Percentiles rank a stretch among this genome's conserved stretches.
These are phyloP conservation scores for Mamestra configurata DNA, from an alignment of 1,140 invertebrate species.

Conservation along the genomic window DNA sequence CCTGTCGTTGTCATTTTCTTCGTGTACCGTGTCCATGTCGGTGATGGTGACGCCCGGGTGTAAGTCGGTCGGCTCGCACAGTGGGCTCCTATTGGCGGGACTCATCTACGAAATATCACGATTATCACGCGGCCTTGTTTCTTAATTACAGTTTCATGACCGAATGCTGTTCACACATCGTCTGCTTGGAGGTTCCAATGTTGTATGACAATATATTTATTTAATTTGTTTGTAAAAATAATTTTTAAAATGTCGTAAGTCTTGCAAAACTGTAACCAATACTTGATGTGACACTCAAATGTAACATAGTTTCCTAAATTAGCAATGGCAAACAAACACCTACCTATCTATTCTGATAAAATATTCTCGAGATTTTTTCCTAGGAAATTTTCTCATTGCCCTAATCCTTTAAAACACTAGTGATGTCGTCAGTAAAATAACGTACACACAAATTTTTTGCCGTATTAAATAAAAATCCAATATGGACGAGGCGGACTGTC, in stretches of 20 bases:
- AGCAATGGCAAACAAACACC: background rate
- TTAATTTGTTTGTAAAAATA: background rate
- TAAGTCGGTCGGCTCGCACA: slow-evolving; percentile 72
- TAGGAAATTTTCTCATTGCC: slow-evolving; percentile 82
- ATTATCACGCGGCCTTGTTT: slow-evolving; percentile 1
- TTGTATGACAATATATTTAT: background rate
- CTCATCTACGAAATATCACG: slow-evolving; percentile 73
- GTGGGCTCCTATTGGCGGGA: slow-evolving; percentile 71
- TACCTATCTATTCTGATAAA: slow-evolving; percentile 75
- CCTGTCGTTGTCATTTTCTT: slow-evolving; percentile 85
- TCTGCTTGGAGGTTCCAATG: background rate
- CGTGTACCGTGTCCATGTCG: slow-evolving; percentile 84
- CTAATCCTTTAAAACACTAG: slow-evolving; percentile 72
- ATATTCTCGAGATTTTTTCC: slow-evolving; percentile 74
- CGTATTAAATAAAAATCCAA: slow-evolving; percentile 11
- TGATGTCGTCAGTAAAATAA: slow-evolving; percentile 63
- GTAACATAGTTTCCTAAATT: background rate
- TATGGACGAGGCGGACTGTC: slow-evolving; percentile 17
- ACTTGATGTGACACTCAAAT: no score
- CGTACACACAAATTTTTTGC: slow-evolving; percentile 73
- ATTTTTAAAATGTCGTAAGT: background rate
- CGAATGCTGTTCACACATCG: slow-evolving; percentile 24
- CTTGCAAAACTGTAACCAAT: background rate
- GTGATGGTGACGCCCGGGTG: slow-evolving; percentile 79
- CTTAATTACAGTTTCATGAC: slow-evolving; percentile 35